Conservation (phyloP, 1,140 invertebrate genomes). For the Ceratitis capitata region DNA sequence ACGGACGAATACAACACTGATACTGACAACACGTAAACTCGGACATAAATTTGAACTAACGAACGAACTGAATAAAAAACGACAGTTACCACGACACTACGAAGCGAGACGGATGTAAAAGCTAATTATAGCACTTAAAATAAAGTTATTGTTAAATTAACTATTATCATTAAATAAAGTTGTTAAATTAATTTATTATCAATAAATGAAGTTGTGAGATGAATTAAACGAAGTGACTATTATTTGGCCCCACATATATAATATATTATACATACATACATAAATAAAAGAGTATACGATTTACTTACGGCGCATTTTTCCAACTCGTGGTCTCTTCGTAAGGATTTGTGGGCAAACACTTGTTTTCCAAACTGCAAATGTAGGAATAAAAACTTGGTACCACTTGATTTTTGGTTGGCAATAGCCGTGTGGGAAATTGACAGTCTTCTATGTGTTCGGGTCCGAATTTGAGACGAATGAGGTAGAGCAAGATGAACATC, state of each 20-base stretch:
- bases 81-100: too few relatives aligned
- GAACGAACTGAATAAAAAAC: too few relatives aligned
- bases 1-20: too few relatives aligned
- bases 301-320: conserved; percentile 71
- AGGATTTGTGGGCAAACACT: conserved; percentile 69
- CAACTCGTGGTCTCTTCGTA: conserved; percentile 72
- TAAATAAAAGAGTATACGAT: neutral
- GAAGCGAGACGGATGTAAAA: too few relatives aligned
- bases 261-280: neutral
- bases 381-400: conserved; percentile 74
- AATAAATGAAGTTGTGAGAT: too few relatives aligned
- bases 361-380: conserved; percentile 73
- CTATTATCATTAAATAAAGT: too few relatives aligned
- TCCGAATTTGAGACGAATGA: conserved; percentile 58
- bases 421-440: conserved; percentile 72
- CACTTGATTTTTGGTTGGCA: conserved; percentile 71
- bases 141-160: too few relatives aligned
- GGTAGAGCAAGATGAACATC: conserved; percentile 60
- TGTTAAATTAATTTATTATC: too few relatives aligned
- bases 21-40: too few relatives aligned
- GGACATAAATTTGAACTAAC: too few relatives aligned
- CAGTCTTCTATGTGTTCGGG: conserved; percentile 55
- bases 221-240: too few relatives aligned
- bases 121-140: too few relatives aligned
- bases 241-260: neutral